A percentile compares a stretch with the other conserved stretches of the same genome.
These are phyloP conservation scores for Apotomis capreana DNA, from an alignment of 2,888 invertebrate species.

Conservation along the genomic window DNA sequence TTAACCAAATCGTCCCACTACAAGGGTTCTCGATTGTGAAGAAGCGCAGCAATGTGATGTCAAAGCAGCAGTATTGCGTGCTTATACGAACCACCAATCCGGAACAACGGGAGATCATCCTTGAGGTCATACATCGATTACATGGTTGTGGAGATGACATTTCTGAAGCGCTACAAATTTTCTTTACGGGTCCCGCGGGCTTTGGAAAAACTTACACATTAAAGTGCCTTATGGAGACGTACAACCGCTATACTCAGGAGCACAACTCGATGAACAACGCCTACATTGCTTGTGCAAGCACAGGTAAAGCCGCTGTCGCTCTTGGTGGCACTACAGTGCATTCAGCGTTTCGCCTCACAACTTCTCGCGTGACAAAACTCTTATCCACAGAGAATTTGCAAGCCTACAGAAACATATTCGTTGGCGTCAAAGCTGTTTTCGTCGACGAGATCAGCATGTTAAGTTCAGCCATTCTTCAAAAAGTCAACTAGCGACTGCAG, in stretches of 20 bases:
- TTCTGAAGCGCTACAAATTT: slow-evolving; percentile 43
- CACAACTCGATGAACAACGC: slow-evolving; percentile 54
- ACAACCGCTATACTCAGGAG: slow-evolving; percentile 52
- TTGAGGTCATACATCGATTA: slow-evolving; percentile 47
- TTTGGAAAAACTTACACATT: slow-evolving; percentile 45
- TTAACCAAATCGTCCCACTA: slow-evolving; percentile 46
- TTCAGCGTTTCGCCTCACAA: slow-evolving; percentile 44
- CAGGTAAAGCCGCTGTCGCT: slow-evolving; percentile 56
- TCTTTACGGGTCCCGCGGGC: slow-evolving; percentile 43
- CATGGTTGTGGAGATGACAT: slow-evolving; percentile 43
- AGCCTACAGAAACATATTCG: slow-evolving; percentile 43
- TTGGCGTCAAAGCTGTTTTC: slow-evolving; percentile 46
- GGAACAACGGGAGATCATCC: slow-evolving; percentile 44
- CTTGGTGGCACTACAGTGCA: slow-evolving; percentile 56
- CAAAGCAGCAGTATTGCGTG: slow-evolving; percentile 45
- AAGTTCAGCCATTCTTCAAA: slow-evolving; percentile 42
- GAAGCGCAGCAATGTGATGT: slow-evolving; percentile 47
- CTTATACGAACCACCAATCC: slow-evolving; percentile 44
- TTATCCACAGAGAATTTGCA: slow-evolving; percentile 44
- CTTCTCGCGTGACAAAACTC: slow-evolving; percentile 41
- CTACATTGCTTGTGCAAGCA: slow-evolving; percentile 57
- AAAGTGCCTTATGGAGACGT: slow-evolving; percentile 57
- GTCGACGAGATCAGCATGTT: slow-evolving; percentile 50
- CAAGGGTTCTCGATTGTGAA: slow-evolving; percentile 47
- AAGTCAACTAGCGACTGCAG: slow-evolving; percentile 44